Conservation (phyloP, 2,113 vertebrate genomes). For the Mobula birostris region DNA sequence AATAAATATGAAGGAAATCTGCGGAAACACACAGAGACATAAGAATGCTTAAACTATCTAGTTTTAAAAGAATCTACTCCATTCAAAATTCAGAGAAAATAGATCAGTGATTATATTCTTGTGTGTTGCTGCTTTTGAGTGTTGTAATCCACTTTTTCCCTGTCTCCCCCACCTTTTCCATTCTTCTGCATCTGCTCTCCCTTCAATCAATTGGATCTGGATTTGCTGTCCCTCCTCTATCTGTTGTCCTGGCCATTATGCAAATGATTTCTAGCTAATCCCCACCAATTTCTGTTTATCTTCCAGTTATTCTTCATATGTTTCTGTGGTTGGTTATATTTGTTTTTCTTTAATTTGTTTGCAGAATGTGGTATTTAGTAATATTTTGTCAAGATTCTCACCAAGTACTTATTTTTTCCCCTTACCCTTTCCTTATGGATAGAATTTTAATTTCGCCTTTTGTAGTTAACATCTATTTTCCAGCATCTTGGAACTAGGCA, state of each 20-base stretch:
- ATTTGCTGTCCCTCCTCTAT: neutral
- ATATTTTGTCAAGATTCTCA: neutral
- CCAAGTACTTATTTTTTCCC: neutral
- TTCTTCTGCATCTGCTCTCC: neutral
- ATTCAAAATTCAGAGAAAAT: neutral
- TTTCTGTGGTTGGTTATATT: neutral
- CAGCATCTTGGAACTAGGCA: neutral
- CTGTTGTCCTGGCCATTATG: neutral
- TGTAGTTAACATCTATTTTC: neutral
- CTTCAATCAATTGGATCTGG: neutral
- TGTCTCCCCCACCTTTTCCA: neutral
- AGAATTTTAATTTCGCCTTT: neutral
- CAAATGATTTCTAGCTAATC: neutral
- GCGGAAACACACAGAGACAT: neutral
- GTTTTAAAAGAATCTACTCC: neutral
- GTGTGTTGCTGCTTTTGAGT: neutral
- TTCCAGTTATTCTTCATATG: neutral
- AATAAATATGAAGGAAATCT: too few relatives aligned
- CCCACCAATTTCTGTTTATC: neutral
- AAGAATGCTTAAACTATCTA: neutral
- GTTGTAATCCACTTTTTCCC: neutral
- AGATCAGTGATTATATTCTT: neutral
- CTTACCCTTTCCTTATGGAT: neutral
- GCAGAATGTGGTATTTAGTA: neutral
- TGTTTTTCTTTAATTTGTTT: neutral